These are phyloP conservation scores for Orthonychiurus folsomi DNA, from an alignment of 2,888 invertebrate genomes.

Conservation along the genomic window DNA sequence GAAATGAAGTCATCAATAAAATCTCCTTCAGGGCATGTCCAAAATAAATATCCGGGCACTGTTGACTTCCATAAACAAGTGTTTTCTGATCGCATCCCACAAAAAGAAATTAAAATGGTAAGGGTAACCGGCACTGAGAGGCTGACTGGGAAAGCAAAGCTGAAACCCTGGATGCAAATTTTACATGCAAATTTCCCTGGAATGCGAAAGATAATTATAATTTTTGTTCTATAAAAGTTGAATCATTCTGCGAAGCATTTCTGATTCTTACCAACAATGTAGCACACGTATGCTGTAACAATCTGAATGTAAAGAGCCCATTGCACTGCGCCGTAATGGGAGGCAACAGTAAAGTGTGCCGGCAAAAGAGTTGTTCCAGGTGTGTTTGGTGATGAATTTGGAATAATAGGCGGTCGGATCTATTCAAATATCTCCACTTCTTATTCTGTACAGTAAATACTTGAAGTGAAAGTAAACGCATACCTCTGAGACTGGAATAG, in stretches of 20 bases:
- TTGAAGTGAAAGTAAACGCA: no score
- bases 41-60: constrained; percentile 46
- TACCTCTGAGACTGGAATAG: constrained; percentile 50
- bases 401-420: background rate
- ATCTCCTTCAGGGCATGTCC: constrained; percentile 47
- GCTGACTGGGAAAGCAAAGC: constrained; percentile 46
- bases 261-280: constrained; percentile 59
- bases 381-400: constrained; percentile 54
- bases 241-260: background rate
- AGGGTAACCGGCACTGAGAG: constrained; percentile 44
- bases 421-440: no score
- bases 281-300: constrained; percentile 73
- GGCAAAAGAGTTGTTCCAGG: constrained; percentile 55
- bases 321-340: constrained; percentile 27
- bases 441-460: constrained; percentile 12
- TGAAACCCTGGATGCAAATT: constrained; percentile 46
- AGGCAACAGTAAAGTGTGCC: constrained; percentile 34
- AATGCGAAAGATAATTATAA: constrained; percentile 33
- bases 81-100: constrained; percentile 49
- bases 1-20: constrained; percentile 9
- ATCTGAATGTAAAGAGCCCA: constrained; percentile 58
- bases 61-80: constrained; percentile 39
- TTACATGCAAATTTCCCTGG: constrained; percentile 47
- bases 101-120: constrained; percentile 39
- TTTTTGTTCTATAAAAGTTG: no score